Conservation (phyloP, 2,113 vertebrate genomes). For the Chaetura pelagica region DNA sequence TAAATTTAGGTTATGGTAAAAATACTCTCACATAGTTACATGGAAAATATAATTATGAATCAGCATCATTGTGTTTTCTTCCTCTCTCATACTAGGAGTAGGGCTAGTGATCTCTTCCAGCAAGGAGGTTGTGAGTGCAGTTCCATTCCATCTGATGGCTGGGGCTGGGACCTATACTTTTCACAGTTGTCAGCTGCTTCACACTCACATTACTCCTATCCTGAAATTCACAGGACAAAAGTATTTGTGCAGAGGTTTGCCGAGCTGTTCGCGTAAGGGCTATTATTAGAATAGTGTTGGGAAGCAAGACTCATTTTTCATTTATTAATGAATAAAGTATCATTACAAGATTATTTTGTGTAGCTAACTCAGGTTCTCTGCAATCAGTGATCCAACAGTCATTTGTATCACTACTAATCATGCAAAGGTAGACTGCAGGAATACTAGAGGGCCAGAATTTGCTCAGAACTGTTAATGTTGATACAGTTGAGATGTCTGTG, state of each 20-base stretch:
- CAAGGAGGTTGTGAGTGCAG: neutral
- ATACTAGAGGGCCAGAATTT: neutral
- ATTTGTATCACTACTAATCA: neutral
- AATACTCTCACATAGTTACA: conserved; percentile 27
- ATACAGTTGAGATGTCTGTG: neutral
- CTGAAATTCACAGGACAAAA: neutral
- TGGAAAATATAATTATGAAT: conserved; percentile 16
- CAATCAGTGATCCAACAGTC: neutral
- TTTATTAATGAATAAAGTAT: neutral
- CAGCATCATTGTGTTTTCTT: neutral
- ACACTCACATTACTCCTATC: neutral
- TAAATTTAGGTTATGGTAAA: conserved; percentile 46
- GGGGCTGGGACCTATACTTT: neutral
- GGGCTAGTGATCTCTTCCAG: neutral
- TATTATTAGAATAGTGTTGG: neutral
- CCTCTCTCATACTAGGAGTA: neutral
- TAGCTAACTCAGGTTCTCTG: neutral
- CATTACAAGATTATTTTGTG: neutral
- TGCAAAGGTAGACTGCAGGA: neutral
- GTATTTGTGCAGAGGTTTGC: neutral
- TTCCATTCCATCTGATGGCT: neutral
- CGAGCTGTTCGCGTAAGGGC: neutral
- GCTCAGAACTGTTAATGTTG: neutral
- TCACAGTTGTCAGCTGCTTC: neutral
- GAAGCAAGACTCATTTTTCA: neutral